A percentile compares a stretch with the other conserved stretches of the same genome.
phyloP scores from a whole-genome alignment of 2,797 vertebrate genomes.

The Pangasius sanitwongsei region DNA sequence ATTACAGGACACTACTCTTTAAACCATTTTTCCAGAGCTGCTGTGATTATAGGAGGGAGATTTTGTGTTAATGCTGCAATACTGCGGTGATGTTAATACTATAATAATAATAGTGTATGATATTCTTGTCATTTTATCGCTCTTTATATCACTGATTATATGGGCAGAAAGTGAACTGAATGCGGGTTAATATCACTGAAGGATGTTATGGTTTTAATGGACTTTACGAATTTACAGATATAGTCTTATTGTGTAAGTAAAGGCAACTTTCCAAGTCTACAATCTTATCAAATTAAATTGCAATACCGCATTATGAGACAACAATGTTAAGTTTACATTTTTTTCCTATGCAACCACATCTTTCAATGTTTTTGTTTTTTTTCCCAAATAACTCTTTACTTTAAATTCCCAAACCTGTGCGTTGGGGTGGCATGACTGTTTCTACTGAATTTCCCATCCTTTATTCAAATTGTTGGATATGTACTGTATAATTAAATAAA shows the following conservation, averaged over 20 bases:
- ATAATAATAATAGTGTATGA: conserved; percentile 6
- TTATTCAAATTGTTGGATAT: neutral
- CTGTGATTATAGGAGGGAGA: conserved; percentile 9
- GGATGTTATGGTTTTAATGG: neutral
- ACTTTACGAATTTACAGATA: neutral
- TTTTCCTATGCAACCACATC: conserved; percentile 25
- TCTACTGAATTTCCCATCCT: neutral
- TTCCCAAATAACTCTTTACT: neutral
- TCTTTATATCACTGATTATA: neutral
- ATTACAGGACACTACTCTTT: neutral
- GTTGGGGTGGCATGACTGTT: neutral
- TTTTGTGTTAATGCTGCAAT: conserved; percentile 5
- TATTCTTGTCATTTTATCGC: neutral
- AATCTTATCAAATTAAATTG: neutral
- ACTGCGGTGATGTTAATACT: conserved; percentile 6
- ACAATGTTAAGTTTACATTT: neutral
- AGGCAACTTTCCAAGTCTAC: neutral
- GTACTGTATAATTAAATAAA: conserved; percentile 7
- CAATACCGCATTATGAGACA: neutral
- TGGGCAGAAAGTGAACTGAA: neutral
- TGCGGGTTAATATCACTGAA: neutral
- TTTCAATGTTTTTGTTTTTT: neutral
- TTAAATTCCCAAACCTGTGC: neutral
- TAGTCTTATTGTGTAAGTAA: neutral
- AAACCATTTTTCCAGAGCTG: neutral